Conservation (phyloP, 64 coral and sea anemone genomes). For the Dendrophyllia cribrosa region DNA sequence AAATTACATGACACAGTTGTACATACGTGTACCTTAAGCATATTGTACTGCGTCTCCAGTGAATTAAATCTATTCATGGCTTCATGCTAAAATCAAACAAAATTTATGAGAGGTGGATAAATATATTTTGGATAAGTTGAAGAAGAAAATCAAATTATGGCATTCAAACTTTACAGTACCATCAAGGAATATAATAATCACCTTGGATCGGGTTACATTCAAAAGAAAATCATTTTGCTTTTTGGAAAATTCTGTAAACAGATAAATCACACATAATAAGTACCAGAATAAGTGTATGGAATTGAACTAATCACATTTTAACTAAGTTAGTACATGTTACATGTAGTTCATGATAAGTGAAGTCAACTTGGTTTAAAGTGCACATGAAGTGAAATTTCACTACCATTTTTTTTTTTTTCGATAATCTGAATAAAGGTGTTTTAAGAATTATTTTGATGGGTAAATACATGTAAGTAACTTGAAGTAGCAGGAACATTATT, state of each 20-base stretch:
- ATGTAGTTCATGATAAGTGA: background rate
- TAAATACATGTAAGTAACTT: too few relatives aligned
- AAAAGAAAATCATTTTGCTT: conserved; percentile 46
- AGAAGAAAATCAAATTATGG: background rate
- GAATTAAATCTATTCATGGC: conserved; percentile 93
- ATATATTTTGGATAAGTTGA: background rate
- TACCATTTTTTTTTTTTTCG: too few relatives aligned
- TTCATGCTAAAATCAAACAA: conserved; percentile 86
- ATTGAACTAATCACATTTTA: background rate
- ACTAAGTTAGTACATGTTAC: background rate
- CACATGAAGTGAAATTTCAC: too few relatives aligned
- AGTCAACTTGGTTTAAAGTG: too few relatives aligned
- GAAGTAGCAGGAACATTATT: too few relatives aligned
- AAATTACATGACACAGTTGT: too few relatives aligned
- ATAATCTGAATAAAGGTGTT: too few relatives aligned
- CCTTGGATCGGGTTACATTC: conserved; percentile 47
- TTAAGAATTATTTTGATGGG: too few relatives aligned
- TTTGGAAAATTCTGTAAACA: conserved; percentile 30
- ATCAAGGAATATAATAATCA: background rate
- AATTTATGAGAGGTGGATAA: background rate
- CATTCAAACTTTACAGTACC: background rate
- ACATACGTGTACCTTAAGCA: conserved; percentile 77
- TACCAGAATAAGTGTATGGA: background rate
- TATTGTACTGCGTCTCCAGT: conserved; percentile 90
- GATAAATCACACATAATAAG: background rate